Evolutionary conservation across 53 echinoderm and acorn worm species (phyloP).

Genomic region (Glandiceps talaboti): DNA sequence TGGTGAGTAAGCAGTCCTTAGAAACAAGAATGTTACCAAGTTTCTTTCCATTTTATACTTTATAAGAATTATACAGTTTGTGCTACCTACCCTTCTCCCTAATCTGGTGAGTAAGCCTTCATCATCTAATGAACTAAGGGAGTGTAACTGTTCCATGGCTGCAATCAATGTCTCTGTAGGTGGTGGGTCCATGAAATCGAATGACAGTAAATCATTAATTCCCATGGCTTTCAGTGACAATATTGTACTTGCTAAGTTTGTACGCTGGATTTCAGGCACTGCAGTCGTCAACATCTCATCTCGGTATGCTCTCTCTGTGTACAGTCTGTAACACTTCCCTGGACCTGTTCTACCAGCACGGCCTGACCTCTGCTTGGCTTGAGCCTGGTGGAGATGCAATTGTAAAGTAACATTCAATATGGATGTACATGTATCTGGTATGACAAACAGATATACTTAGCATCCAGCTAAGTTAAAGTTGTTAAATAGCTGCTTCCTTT

Average conservation of each 20-base stretch:
- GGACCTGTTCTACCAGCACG: constrained; percentile 77
- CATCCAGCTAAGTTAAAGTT: no score
- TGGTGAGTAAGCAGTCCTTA: no score
- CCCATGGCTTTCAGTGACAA: constrained; percentile 83
- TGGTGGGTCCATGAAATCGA: constrained; percentile 99
- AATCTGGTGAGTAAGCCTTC: constrained; percentile 94
- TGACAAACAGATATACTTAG: no score
- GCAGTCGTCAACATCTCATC: constrained; percentile 98
- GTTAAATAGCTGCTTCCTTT: no score
- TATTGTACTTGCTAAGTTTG: constrained; percentile 86
- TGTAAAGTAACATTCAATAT: no score
- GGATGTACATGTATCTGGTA: no score
- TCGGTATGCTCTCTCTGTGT: constrained; percentile 89
- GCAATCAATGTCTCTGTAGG: constrained; percentile 97
- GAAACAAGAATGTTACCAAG: no score
- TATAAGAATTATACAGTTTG: no score
- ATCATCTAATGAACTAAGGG: constrained; percentile 91
- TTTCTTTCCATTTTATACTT: no score
- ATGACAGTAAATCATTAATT: constrained; percentile 88
- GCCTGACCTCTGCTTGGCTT: constrained; percentile 90
- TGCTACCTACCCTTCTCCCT: constrained; percentile 84
- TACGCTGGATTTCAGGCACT: constrained; percentile 97
- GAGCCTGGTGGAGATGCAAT: constrained; percentile 32
- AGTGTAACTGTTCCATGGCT: constrained; percentile 98
- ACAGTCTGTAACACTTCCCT: constrained; percentile 79